These are phyloP conservation scores for Proterorhinus semilunaris DNA, from an alignment of 2,113 vertebrate species.

Conservation along the genomic window DNA sequence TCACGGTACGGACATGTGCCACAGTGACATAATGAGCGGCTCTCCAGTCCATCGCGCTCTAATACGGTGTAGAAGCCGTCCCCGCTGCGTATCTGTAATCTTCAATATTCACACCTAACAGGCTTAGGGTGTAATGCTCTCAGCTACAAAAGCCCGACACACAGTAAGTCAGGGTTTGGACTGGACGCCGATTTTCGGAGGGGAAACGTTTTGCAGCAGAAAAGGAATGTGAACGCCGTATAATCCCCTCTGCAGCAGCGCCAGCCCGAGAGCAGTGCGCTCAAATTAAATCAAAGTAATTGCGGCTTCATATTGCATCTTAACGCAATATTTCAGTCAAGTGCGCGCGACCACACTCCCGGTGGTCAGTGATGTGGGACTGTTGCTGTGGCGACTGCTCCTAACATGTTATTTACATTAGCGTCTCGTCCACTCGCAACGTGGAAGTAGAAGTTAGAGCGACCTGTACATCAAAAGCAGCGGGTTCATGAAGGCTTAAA, in stretches of 20 bases:
- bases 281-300: conserved; percentile 12
- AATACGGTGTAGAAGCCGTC: conserved; percentile 8
- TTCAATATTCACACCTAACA: conserved; percentile 57
- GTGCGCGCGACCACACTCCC: conserved; percentile 6
- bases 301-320: conserved; percentile 12
- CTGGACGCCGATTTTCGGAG: conserved; percentile 43
- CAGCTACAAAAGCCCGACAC: conserved; percentile 43
- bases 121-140: conserved; percentile 54
- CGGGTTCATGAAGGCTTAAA: neutral
- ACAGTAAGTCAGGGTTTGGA: conserved; percentile 29
- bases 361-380: conserved; percentile 18
- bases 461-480: neutral
- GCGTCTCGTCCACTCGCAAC: conserved; percentile 5
- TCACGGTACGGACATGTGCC: too few relatives aligned
- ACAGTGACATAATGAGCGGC: neutral
- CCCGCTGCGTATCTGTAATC: conserved; percentile 35
- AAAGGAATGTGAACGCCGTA: conserved; percentile 52
- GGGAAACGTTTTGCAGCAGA: conserved; percentile 34
- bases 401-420: conserved; percentile 31
- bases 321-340: conserved; percentile 21
- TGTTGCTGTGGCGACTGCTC: conserved; percentile 58
- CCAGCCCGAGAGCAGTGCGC: conserved; percentile 9
- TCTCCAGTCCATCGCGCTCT: neutral
- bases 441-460: neutral
- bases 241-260: conserved; percentile 38